Conservation (phyloP, 2,888 invertebrate species). For the Drosophila suboccidentalis region DNA sequence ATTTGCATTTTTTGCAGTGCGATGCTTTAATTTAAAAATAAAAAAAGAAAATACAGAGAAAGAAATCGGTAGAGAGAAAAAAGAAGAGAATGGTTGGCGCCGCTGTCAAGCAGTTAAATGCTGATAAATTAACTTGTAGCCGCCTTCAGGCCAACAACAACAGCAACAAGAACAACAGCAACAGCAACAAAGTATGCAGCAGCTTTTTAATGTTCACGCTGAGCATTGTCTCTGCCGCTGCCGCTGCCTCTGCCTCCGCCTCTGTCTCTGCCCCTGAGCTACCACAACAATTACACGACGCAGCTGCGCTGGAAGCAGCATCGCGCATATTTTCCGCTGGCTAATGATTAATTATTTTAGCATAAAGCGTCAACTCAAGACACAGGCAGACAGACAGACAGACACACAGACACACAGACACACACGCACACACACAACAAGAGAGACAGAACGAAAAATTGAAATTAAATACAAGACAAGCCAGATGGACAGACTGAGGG, state of each 20-base stretch:
- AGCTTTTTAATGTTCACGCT: conserved; percentile 59
- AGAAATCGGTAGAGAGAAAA: conserved; percentile 4
- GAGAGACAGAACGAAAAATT: conserved; percentile 50
- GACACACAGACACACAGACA: conserved; percentile 15
- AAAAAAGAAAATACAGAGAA: too few species aligned
- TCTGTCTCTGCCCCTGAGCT: conserved; percentile 6
- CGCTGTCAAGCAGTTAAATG: conserved; percentile 77
- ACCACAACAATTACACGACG: conserved; percentile 76
- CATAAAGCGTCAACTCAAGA: conserved; percentile 81
- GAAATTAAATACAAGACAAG: conserved; percentile 76
- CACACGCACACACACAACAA: conserved; percentile 10
- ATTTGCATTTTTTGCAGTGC: conserved; percentile 17
- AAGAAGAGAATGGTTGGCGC: conserved; percentile 29
- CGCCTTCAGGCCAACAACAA: conserved; percentile 35
- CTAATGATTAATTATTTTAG: conserved; percentile 82
- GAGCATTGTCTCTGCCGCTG: conserved; percentile 25
- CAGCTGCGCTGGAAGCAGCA: conserved; percentile 62
- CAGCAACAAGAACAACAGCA: background rate
- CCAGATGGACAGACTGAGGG: conserved; percentile 42
- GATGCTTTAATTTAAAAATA: conserved; percentile 49
- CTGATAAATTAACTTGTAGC: conserved; percentile 79
- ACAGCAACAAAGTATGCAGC: conserved; percentile 47
- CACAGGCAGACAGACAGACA: conserved; percentile 47
- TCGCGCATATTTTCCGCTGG: conserved; percentile 75
- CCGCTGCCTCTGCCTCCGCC: conserved; percentile 3